Evolutionary conservation across 2,113 vertebrate genomes (phyloP).

Genomic region (Formicarius rufipectus): DNA sequence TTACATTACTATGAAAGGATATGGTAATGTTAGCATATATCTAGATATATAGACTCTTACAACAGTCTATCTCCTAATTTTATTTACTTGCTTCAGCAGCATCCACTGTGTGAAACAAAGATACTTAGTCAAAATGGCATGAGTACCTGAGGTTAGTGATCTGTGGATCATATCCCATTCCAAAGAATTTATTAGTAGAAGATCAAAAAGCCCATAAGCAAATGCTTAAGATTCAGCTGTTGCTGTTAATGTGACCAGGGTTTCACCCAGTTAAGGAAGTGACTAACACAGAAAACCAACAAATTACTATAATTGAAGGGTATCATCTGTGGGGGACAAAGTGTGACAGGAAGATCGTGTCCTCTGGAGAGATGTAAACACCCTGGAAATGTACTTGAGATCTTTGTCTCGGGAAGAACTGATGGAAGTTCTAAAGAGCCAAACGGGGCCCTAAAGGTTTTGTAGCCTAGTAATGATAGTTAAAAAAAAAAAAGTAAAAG

Average conservation of each 20-base stretch:
- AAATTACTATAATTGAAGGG: background rate
- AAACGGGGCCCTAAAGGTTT: background rate
- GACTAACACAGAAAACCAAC: rapidly evolving
- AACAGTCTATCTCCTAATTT: background rate
- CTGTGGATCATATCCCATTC: background rate
- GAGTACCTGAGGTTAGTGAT: background rate
- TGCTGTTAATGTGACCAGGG: background rate
- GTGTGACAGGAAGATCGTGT: background rate
- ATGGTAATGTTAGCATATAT: background rate
- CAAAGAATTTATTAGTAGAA: background rate
- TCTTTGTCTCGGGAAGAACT: background rate
- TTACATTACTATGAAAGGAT: background rate
- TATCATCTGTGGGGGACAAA: background rate
- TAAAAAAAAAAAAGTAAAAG: background rate
- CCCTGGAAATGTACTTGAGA: background rate
- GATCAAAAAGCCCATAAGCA: background rate
- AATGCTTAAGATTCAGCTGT: background rate
- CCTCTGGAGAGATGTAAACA: background rate
- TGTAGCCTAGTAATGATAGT: background rate
- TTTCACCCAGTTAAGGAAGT: background rate
- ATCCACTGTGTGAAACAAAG: background rate
- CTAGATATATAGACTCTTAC: too few species aligned
- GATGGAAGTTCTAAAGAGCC: background rate
- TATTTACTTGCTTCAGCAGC: background rate
- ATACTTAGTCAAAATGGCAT: background rate